These are phyloP conservation scores for Sphinx pinastri DNA, from an alignment of 2,888 invertebrate genomes.

Conservation along the genomic window DNA sequence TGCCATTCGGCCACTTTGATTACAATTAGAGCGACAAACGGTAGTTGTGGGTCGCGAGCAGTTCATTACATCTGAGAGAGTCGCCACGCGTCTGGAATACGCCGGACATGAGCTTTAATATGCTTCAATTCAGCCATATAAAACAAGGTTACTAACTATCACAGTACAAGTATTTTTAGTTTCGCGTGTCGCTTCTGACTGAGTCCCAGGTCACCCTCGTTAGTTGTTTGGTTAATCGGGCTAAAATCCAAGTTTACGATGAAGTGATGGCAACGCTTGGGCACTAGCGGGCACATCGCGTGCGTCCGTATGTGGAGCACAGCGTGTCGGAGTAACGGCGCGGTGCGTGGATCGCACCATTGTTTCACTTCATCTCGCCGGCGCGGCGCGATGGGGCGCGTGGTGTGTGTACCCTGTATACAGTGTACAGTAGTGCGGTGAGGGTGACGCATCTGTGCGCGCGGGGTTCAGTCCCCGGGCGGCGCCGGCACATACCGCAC, in stretches of 20 bases:
- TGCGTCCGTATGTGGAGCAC: not conserved
- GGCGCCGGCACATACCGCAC: not conserved
- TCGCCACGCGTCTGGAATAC: too few species aligned
- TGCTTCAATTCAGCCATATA: too few species aligned
- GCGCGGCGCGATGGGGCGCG: not conserved
- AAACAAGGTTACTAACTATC: too few species aligned
- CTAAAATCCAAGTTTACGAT: too few species aligned
- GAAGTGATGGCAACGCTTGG: not conserved
- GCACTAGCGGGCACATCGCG: not conserved
- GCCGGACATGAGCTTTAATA: too few species aligned
- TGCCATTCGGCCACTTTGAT: not conserved
- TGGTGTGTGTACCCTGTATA: not conserved
- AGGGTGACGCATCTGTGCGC: not conserved
- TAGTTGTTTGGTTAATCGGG: too few species aligned
- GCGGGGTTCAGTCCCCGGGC: not conserved
- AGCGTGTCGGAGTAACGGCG: slow-evolving; percentile 10
- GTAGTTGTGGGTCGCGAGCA: slow-evolving; percentile 2
- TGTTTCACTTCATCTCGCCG: slow-evolving; percentile 14
- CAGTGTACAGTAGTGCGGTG: not conserved
- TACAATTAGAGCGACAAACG: slow-evolving; percentile 3
- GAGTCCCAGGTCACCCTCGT: too few species aligned
- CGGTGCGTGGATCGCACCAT: slow-evolving; percentile 9
- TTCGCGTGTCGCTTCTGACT: too few species aligned
- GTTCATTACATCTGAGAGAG: not conserved
- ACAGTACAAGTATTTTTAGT: too few species aligned